phyloP scores from a whole-genome alignment of 2,888 invertebrate genomes.

The Parnassius glacialis region DNA sequence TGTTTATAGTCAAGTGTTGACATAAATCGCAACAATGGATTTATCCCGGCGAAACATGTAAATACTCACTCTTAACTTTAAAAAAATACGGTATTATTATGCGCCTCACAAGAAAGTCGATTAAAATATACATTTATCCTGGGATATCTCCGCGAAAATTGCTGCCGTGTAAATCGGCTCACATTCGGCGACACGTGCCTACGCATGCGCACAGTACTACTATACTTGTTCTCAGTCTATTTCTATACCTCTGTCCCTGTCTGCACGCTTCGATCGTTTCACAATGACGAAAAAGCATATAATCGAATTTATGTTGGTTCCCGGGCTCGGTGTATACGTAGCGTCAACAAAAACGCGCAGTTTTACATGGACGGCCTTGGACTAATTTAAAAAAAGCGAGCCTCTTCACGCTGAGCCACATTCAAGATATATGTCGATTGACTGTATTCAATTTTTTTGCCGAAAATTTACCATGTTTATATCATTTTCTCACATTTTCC shows the following conservation, averaged over 20 bases:
- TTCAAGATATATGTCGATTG: constrained; percentile 25
- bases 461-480: background rate
- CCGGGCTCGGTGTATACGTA: constrained; percentile 45
- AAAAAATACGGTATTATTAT: too few species aligned
- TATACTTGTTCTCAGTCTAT: constrained; percentile 39
- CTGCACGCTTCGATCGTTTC: constrained; percentile 71
- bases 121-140: constrained; percentile 34
- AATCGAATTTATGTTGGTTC: constrained; percentile 75
- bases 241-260: constrained; percentile 48
- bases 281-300: constrained; percentile 77
- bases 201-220: constrained; percentile 59
- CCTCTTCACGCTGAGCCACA: constrained; percentile 24
- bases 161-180: constrained; percentile 38
- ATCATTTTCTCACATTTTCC: too few species aligned
- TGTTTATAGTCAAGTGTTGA: too few species aligned
- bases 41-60: too few species aligned
- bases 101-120: too few species aligned
- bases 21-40: too few species aligned
- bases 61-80: background rate
- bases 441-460: constrained; percentile 13
- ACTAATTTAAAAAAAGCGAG: constrained; percentile 33
- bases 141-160: constrained; percentile 37
- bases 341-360: constrained; percentile 44
- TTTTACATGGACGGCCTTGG: constrained; percentile 50
- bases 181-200: constrained; percentile 62